phyloP scores from a whole-genome alignment of 1,140 invertebrate species.

The Babylonia areolata region DNA sequence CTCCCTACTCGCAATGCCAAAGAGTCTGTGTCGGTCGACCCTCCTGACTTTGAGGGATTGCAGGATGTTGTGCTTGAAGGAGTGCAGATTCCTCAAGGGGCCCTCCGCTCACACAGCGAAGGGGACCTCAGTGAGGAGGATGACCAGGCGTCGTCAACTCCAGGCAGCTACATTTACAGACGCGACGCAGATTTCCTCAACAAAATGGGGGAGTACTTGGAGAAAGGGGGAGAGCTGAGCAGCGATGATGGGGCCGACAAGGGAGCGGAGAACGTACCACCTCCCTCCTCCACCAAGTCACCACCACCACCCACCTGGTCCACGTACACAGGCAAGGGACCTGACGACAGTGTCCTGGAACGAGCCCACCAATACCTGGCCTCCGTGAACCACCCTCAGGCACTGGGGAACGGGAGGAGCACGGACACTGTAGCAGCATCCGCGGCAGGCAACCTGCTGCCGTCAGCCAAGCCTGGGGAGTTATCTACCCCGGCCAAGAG shows the following conservation, averaged over 20 bases:
- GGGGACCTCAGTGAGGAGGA: background rate
- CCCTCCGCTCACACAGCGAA: background rate
- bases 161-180: background rate
- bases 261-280: background rate
- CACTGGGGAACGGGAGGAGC: background rate
- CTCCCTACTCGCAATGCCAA: background rate
- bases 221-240: conserved; percentile 42
- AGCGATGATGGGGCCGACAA: background rate
- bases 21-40: background rate
- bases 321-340: conserved; percentile 17
- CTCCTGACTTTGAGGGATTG: background rate
- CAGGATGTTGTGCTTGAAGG: too few species aligned
- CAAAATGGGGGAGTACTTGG: conserved; percentile 27
- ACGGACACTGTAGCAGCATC: background rate
- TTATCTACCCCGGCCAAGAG: conserved; percentile 13
- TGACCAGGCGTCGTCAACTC: background rate
- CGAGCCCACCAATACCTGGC: conserved; percentile 25
- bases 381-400: background rate
- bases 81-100: too few species aligned
- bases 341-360: conserved; percentile 25
- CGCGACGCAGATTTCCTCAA: conserved; percentile 18
- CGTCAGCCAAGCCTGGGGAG: background rate
- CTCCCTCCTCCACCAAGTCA: too few species aligned
- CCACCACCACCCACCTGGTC: background rate
- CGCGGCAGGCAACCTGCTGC: background rate